Base-by-base conservation (phyloP, 1,140 invertebrate species). In the Vanessa atalanta region DNA sequence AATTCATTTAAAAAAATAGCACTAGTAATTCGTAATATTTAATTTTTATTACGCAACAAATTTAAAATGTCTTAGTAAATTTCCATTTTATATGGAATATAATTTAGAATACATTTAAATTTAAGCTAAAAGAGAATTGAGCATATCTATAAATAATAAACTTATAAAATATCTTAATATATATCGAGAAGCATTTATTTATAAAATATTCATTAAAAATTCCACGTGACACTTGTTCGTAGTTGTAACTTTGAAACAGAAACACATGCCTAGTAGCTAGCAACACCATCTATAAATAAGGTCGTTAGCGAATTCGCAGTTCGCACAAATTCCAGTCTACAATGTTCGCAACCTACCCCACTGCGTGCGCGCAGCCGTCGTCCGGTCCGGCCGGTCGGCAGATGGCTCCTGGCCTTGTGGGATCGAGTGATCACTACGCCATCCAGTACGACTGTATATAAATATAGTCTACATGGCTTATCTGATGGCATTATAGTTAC, bases 381-480 rank as follows among this genome's bases (percentile, higher is more conserved):
- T 81, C 82, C 81, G 84, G 79, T 82, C 77, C 70, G 75, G 71
- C 84, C 81, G 81, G 84, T 86, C 71, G 78, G 72, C 73, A 75
- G 77, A 75, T 78, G 77, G 48, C 48, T 63, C 69, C 47, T 61
- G 70, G 70, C 75, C 75, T 77, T 73, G 75, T 63, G 20, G 50
- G 26, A 69, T 53, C 66, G 47, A 47, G 12, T 51, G 13, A 61
- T 61, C 23, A 23, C 20, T 20, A 26, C 50, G 26, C 55, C 55
- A 57, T 26, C 23, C 9, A 23, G 53, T 20, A n/a, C n/a, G n/a
- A n/a, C n/a, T n/a, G n/a, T n/a, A n/a, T n/a, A n/a, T 55, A 55
- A 2, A 43, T 55, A 20, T 20, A 20, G n/a, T 55, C 15, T 55
- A 20, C 48, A 50, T 50, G 13, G 12, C 14, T 50, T 50, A 50